Evolutionary conservation across 2,113 vertebrate genomes (phyloP).

Genomic region (Psophia crepitans): DNA sequence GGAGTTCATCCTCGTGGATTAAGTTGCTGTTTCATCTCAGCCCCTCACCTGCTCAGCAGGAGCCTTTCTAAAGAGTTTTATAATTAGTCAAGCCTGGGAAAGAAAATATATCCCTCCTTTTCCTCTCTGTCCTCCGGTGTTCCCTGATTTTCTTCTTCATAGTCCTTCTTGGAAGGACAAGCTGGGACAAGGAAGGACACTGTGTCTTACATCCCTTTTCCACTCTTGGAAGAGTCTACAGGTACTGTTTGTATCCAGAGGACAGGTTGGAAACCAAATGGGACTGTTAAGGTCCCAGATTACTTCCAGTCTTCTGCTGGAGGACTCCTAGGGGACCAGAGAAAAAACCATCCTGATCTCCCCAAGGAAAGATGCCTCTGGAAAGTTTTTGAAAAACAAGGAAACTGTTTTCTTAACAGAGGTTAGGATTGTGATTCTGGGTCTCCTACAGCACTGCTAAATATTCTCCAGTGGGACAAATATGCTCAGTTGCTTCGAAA

Average conservation of each 20-base stretch:
- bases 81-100: neutral
- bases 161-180: neutral
- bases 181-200: neutral
- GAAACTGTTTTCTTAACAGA: neutral
- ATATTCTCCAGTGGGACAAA: neutral
- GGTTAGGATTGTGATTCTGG: neutral
- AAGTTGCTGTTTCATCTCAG: slow-evolving; percentile 14
- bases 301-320: neutral
- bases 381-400: neutral
- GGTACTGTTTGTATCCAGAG: neutral
- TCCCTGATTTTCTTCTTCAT: neutral
- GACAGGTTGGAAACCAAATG: neutral
- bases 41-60: slow-evolving; percentile 5
- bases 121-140: neutral
- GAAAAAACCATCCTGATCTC: neutral
- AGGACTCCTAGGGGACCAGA: neutral
- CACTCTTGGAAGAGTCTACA: neutral
- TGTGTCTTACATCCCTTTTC: neutral
- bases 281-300: neutral
- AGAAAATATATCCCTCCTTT: neutral
- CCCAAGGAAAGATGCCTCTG: neutral
- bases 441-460: neutral
- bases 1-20: slow-evolving; percentile 17
- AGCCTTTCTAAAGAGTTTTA: neutral
- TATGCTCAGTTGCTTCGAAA: neutral